Evolutionary conservation across 2,797 vertebrate genomes (phyloP), one percentile per base, ranked within the genome.

Genomic region (Naso thynnoides): DNA sequence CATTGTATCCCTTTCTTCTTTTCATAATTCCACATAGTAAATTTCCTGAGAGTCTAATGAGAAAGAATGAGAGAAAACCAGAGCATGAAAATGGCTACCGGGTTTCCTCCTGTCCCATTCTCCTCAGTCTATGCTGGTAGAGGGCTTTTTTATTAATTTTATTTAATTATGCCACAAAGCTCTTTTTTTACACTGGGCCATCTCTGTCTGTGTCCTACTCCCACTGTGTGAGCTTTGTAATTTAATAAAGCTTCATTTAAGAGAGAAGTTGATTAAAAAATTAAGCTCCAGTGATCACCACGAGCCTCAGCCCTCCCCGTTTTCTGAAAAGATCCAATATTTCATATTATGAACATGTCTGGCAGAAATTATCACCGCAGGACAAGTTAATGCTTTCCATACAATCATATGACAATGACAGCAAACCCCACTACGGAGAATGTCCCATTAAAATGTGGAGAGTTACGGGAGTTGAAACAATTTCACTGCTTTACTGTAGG

Each of bases 191-290:
- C 81, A 89, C 83, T 66, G 60, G 75, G 74, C 88, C 81, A 81
- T 85, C 73, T 78, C 89, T 85, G 86, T 53, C 74, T 69, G 86
- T 90, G 82, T 83, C 85, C 84, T 86, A 87, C 91, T 94, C 94
- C 93, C 94, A 90, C 88, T 90, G 92, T 94, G 93, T 92, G 86
- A 91, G 91, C 91, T 92, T 92, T 94, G 93, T 95, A 95, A 95
- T 95, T 95, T 94, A 95, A 95, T 95, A 95, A 95, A 95, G 92
- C 90, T 92, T 93, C 83, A 94, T 95, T 95, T 94, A 93, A 95
- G 86, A 92, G 89, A 91, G 91, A 89, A 93, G 92, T 95, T 95
- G 93, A 95, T 95, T 94, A 94, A 95, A 94, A 95, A 95, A 95
- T 95, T 93, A 95, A 94, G 93, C 93, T 92, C 84, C 93, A 92